These are phyloP conservation scores for Oxyruncus cristatus DNA, from an alignment of 2,113 vertebrate species.

Conservation along the genomic window DNA sequence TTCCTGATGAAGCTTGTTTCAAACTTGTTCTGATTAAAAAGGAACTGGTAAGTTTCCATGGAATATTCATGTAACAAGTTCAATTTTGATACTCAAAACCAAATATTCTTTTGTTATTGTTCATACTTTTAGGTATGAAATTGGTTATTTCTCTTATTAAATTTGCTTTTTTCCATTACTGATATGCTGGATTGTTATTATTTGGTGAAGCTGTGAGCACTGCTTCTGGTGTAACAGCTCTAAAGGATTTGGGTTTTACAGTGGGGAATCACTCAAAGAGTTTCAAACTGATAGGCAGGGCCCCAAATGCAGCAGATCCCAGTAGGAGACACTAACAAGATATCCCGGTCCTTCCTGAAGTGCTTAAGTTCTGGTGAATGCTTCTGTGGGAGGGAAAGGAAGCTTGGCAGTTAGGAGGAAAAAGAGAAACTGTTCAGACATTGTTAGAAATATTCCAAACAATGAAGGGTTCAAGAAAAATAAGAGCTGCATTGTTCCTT, in stretches of 20 bases:
- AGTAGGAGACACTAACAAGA: not conserved
- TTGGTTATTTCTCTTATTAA: not conserved
- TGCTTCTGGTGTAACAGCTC: not conserved
- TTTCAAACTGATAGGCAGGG: not conserved
- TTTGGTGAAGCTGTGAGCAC: not conserved
- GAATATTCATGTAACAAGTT: not conserved
- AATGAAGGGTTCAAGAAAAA: not conserved
- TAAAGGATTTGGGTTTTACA: not conserved
- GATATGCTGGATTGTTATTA: not conserved
- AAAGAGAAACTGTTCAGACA: not conserved
- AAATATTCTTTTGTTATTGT: not conserved
- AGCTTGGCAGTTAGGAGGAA: not conserved
- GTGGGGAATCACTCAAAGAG: not conserved
- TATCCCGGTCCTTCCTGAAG: not conserved
- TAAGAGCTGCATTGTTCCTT: conserved; percentile 23
- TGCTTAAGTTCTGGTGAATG: not conserved
- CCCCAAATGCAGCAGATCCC: not conserved
- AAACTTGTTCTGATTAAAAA: not conserved
- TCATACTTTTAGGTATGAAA: not conserved
- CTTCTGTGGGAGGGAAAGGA: not conserved
- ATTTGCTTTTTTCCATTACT: not conserved
- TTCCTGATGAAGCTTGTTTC: not conserved
- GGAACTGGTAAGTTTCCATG: not conserved
- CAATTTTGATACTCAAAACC: not conserved
- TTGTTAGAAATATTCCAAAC: not conserved